Evolutionary conservation across 1,140 invertebrate genomes (phyloP).

Genomic region (Drosophila simulans): DNA sequence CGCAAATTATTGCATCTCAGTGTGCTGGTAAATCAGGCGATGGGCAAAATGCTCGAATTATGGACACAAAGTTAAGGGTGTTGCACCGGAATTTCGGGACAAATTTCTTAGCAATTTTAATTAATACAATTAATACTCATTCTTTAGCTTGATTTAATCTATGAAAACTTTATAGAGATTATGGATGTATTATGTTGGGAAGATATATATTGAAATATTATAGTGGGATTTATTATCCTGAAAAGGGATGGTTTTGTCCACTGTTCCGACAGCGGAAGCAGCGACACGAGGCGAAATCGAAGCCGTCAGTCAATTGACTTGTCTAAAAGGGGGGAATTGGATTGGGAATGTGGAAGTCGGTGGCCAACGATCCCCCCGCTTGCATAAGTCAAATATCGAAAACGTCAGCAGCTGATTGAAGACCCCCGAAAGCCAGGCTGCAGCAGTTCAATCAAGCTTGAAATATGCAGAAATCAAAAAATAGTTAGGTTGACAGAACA

Average conservation of each 20-base stretch:
- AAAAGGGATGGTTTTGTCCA: neutral
- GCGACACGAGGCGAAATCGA: slow-evolving; percentile 21
- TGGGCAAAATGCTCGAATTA: neutral
- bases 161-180: too few species aligned
- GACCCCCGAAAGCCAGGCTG: slow-evolving; percentile 3
- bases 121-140: too few species aligned
- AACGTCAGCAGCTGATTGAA: slow-evolving; percentile 46
- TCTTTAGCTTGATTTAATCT: too few species aligned
- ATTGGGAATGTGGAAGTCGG: slow-evolving; percentile 19
- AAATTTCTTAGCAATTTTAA: too few species aligned
- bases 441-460: slow-evolving; percentile 37
- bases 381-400: slow-evolving; percentile 47
- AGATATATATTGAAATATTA: too few species aligned
- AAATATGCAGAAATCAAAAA: slow-evolving; percentile 31
- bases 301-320: slow-evolving; percentile 66
- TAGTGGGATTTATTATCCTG: neutral
- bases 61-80: neutral
- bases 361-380: slow-evolving; percentile 22
- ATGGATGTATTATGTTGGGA: too few species aligned
- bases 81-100: too few species aligned
- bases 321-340: slow-evolving; percentile 20
- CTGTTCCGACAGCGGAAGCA: slow-evolving; percentile 8
- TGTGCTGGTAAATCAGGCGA: slow-evolving; percentile 19
- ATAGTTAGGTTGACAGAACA: neutral
- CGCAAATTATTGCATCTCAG: slow-evolving; percentile 71